Conservation (phyloP, 2,113 vertebrate species). For the Rana temporaria region DNA sequence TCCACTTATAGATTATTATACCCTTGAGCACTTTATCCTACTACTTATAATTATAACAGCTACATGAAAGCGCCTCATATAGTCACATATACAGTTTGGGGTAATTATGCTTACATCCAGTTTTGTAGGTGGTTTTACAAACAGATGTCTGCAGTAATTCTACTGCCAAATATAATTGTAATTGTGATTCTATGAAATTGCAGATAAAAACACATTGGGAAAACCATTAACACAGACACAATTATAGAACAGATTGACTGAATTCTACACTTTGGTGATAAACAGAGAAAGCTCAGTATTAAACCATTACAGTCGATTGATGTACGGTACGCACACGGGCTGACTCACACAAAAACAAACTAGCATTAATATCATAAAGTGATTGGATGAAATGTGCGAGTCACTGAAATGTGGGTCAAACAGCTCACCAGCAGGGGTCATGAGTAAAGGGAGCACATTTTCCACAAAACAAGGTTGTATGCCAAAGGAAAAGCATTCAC, state of each 20-base stretch:
- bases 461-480: conserved; percentile 1
- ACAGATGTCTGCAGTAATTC: conserved; percentile 22
- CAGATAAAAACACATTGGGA: conserved; percentile 23
- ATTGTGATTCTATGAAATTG: conserved; percentile 24
- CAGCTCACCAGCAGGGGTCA: conserved; percentile 8
- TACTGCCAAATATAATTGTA: conserved; percentile 26
- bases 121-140: conserved; percentile 9
- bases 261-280: conserved; percentile 3
- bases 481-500: conserved; percentile 28
- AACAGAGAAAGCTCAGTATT: background rate
- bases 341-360: background rate
- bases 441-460: conserved; percentile 1
- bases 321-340: background rate
- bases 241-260: conserved; percentile 27
- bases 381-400: conserved; percentile 8
- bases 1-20: background rate
- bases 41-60: background rate
- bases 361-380: background rate
- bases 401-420: conserved; percentile 16
- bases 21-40: background rate
- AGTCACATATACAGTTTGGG: conserved; percentile 20
- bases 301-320: background rate
- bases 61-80: background rate
- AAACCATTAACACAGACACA: conserved; percentile 23
- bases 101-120: conserved; percentile 9